phyloP scores from a whole-genome alignment of 1,140 invertebrate genomes.

The Drosophila serrata region DNA sequence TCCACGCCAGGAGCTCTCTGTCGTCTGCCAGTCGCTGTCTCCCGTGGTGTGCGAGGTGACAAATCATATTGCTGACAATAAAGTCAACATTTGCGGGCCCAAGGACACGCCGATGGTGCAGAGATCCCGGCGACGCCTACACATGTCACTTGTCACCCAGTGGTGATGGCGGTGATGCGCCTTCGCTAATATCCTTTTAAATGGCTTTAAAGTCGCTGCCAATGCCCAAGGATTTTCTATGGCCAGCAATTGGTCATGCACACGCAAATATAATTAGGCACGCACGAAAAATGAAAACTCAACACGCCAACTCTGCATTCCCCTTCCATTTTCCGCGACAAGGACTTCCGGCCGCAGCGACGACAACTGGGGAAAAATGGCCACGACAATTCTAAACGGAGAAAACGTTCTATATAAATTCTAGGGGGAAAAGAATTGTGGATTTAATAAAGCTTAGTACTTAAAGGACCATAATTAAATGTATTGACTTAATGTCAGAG shows the following conservation, averaged over 20 bases:
- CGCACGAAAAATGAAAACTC: conserved; percentile 70
- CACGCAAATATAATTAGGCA: conserved; percentile 81
- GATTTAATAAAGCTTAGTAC: conserved; percentile 1
- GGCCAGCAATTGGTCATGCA: conserved; percentile 50
- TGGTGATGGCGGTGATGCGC: conserved; percentile 7
- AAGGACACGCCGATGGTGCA: conserved; percentile 52
- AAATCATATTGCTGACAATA: conserved; percentile 81
- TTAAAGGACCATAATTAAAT: conserved; percentile 1
- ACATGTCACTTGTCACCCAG: conserved; percentile 46
- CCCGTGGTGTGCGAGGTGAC: conserved; percentile 57
- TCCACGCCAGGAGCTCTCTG: conserved; percentile 15
- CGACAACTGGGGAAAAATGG: conserved; percentile 52
- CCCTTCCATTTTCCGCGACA: conserved; percentile 11
- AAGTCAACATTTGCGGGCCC: conserved; percentile 54
- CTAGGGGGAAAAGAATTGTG: background rate
- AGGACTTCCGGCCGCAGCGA: conserved; percentile 53
- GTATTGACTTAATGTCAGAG: background rate
- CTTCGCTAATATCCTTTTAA: conserved; percentile 49
- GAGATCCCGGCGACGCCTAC: conserved; percentile 45
- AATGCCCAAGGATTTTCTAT: conserved; percentile 10
- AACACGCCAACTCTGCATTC: conserved; percentile 56
- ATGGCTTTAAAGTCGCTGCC: conserved; percentile 45
- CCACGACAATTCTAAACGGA: conserved; percentile 4
- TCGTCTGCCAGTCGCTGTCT: conserved; percentile 12
- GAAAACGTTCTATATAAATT: background rate